Conservation (phyloP, 2,888 invertebrate species). For the Dinocampus coccinellae region DNA sequence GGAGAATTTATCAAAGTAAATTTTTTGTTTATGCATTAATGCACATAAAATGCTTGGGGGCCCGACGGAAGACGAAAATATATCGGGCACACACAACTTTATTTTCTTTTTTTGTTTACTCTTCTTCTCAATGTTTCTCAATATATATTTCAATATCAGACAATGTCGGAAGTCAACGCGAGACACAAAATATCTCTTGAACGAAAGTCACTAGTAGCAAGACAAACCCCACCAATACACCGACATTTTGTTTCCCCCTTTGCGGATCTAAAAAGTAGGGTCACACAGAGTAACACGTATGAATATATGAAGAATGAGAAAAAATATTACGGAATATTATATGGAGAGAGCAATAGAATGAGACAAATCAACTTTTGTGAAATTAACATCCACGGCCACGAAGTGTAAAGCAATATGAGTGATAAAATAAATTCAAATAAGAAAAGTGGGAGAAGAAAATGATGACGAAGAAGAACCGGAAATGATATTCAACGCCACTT, state of each 20-base stretch:
- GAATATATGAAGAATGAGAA: neutral
- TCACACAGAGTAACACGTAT: constrained; percentile 9
- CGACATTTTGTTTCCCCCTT: constrained; percentile 71
- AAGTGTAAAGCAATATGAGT: constrained; percentile 10
- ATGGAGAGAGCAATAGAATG: neutral
- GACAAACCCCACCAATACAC: constrained; percentile 71
- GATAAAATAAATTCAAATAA: neutral
- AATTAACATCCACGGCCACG: constrained; percentile 2
- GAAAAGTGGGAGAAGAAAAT: too few relatives aligned
- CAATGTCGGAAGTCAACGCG: constrained; percentile 28
- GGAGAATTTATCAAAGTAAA: neutral
- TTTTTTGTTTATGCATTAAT: neutral
- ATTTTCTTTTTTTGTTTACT: neutral
- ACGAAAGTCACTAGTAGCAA: constrained; percentile 63
- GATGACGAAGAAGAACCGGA: too few relatives aligned
- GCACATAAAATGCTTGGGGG: neutral
- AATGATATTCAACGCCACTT: too few relatives aligned
- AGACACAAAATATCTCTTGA: constrained; percentile 48
- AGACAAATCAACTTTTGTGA: neutral
- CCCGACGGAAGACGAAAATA: constrained; percentile 16
- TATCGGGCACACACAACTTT: constrained; percentile 4
- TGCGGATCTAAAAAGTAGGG: constrained; percentile 35
- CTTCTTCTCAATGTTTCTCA: neutral
- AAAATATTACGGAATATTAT: neutral
- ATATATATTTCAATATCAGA: neutral